Percentiles rank a stretch among this genome's conserved stretches.
Evolutionary conservation across 2,888 invertebrate genomes (phyloP).

Genomic region (Drosophila melanosoma): DNA sequence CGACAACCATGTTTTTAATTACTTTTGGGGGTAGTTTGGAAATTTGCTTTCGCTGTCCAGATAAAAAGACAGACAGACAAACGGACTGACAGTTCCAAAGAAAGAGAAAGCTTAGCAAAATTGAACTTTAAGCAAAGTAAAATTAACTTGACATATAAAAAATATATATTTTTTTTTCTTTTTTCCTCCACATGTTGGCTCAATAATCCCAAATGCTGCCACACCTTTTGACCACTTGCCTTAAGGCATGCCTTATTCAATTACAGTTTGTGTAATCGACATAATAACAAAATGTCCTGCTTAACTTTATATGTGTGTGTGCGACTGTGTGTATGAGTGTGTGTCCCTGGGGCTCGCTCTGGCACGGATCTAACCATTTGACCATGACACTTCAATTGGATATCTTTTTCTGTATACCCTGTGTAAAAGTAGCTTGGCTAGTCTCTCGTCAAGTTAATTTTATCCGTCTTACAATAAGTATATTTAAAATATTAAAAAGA

Average conservation of each 20-base stretch:
- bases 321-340: slow-evolving; percentile 13
- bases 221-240: slow-evolving; percentile 19
- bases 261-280: slow-evolving; percentile 57
- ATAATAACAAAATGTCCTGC: slow-evolving; percentile 46
- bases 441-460: not conserved
- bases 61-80: slow-evolving; percentile 5
- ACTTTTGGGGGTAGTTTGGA: slow-evolving; percentile 79
- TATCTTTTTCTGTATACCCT: slow-evolving; percentile 18
- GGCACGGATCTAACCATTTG: slow-evolving; percentile 68
- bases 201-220: slow-evolving; percentile 20
- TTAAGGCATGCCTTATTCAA: slow-evolving; percentile 59
- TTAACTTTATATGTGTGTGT: slow-evolving; percentile 8
- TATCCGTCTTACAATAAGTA: not conserved
- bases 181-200: slow-evolving; percentile 12
- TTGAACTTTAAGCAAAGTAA: slow-evolving; percentile 38
- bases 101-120: slow-evolving; percentile 47
- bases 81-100: slow-evolving; percentile 18
- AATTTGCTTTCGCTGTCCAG: slow-evolving; percentile 41
- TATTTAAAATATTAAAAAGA: not conserved
- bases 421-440: not conserved
- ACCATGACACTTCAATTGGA: slow-evolving; percentile 59
- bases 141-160: slow-evolving; percentile 10
- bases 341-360: slow-evolving; percentile 51
- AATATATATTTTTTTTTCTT: not conserved
- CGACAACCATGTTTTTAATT: slow-evolving; percentile 72